Evolutionary conservation across 2,113 vertebrate genomes (phyloP).

Genomic region (Antechinus flavipes): DNA sequence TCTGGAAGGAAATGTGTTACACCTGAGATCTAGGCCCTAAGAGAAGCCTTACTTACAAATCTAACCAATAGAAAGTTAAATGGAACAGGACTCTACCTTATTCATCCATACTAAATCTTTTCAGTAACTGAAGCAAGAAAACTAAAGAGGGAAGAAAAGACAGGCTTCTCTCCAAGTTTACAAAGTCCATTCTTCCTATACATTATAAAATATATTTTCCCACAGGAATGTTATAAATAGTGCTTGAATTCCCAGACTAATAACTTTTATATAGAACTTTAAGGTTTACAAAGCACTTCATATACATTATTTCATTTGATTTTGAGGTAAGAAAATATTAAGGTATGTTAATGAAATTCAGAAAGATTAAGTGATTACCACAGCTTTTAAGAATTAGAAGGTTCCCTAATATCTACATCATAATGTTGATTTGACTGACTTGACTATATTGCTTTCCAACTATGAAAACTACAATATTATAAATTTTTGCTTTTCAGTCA

Average conservation of each 20-base stretch:
- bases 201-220: slow-evolving; percentile 20
- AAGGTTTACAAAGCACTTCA: not conserved
- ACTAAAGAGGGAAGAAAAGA: not conserved
- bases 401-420: too few species aligned
- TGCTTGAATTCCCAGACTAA: not conserved
- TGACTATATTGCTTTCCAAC: not conserved
- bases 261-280: not conserved
- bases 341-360: not conserved
- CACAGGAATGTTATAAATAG: slow-evolving; percentile 31
- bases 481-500: not conserved
- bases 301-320: not conserved
- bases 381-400: not conserved
- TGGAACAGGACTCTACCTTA: not conserved
- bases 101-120: not conserved
- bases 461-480: not conserved
- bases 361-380: not conserved
- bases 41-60: not conserved
- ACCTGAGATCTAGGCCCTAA: not conserved
- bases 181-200: not conserved
- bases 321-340: not conserved
- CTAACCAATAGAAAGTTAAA: not conserved
- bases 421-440: not conserved
- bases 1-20: not conserved
- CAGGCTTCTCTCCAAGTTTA: not conserved
- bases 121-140: not conserved